Base-by-base conservation (phyloP, 2,113 vertebrate genomes). In the Pontoporia blainvillei region DNA sequence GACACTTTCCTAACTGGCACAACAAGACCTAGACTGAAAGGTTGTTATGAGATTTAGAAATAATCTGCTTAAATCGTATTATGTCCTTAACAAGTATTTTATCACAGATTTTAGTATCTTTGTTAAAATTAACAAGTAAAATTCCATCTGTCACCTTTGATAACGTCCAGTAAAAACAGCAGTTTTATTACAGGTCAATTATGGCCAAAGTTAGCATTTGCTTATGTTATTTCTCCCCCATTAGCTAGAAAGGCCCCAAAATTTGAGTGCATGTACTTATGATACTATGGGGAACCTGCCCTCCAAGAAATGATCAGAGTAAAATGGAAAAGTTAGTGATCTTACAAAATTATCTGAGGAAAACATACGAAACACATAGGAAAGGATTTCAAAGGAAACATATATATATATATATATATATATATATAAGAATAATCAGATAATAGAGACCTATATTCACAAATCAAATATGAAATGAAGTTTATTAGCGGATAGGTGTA, bases 101-200 rank as follows among this genome's bases (percentile, higher is more conserved):
- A 49, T n/a, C 21, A 17, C 8, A 31, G 15, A 36, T 23, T 49
- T 72, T 39, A 87, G 27, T 9, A 9, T 31, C 34, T 90, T 12
- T 78, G 4, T 31, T 36, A 17, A 41, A 64, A 87, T 39, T 66
- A 59, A 72, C 21, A 49, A 67, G 23, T 31, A 72, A 64, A 64
- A 69, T 84, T 61, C 18, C 27, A 25, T 13, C 36, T 34, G 8
- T 39, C 75, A 62, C 64, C 15, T 90, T 86, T 18, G 36, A 75
- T 66, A 23, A 41, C 18, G 39, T 34, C 46, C 59, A 62, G 17
- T 21, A 66, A 91, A 94, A 92, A n/a, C 0, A 49, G 8, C 15
- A 12, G 36, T 7, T 34, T 79, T 27, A 0, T 23, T 34, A 14
- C 2, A 0, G 39, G 31, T 31, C 17, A 15, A 1, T 44, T 62